Percentiles rank a stretch among this genome's conserved stretches.
Evolutionary conservation across 1,140 invertebrate species (phyloP).

Genomic region (Drosophila pallidifrons): DNA sequence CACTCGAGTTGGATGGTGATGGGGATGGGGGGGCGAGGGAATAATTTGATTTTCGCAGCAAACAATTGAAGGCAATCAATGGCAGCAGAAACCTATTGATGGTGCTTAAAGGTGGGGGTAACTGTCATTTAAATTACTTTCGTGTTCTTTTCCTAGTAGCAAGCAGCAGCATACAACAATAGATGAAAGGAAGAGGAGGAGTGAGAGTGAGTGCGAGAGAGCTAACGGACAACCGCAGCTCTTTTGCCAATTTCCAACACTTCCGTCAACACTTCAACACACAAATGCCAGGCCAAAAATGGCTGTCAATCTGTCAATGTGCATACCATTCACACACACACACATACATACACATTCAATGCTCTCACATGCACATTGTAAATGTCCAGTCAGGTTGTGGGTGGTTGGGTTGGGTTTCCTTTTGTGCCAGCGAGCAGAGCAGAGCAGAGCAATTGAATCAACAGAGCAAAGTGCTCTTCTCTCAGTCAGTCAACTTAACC

Average conservation of each 20-base stretch:
- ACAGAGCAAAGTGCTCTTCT: conserved; percentile 51
- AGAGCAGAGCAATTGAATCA: conserved; percentile 66
- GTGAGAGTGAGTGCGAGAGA: background rate
- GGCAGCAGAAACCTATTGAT: conserved; percentile 10
- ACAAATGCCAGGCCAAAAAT: conserved; percentile 64
- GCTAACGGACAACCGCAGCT: conserved; percentile 44
- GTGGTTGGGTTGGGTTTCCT: conserved; percentile 10
- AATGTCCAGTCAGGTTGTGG: conserved; percentile 26
- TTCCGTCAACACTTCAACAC: conserved; percentile 78
- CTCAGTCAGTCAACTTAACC: conserved; percentile 38
- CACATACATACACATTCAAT: conserved; percentile 26
- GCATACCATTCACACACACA: conserved; percentile 38
- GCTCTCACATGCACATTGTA: conserved; percentile 23
- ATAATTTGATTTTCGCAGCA: conserved; percentile 47
- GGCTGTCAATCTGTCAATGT: conserved; percentile 78
- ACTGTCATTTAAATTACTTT: conserved; percentile 75
- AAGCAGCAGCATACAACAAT: conserved; percentile 23
- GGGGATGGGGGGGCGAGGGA: background rate
- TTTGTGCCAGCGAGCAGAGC: conserved; percentile 59
- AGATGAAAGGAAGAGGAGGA: background rate
- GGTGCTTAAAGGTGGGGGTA: conserved; percentile 2
- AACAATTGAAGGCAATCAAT: conserved; percentile 74
- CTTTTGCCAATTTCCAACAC: conserved; percentile 78
- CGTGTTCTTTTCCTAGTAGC: conserved; percentile 56
- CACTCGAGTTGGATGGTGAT: conserved; percentile 25